A percentile compares a stretch with the other conserved stretches of the same genome.
These are phyloP conservation scores for Stenchaetothrips biformis DNA, from an alignment of 2,888 invertebrate genomes.

Conservation along the genomic window DNA sequence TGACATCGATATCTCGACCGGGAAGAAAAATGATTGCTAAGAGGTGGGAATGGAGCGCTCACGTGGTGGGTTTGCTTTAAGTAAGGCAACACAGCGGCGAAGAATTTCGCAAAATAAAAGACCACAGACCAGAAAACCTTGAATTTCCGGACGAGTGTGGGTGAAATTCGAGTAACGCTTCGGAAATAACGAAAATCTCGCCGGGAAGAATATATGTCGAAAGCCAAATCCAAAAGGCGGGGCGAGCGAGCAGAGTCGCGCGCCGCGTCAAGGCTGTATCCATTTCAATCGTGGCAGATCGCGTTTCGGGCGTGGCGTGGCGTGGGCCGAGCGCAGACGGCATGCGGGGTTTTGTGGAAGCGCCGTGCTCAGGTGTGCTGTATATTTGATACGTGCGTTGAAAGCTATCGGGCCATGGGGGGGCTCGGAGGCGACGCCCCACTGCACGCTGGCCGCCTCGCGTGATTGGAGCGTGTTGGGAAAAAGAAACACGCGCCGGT, in stretches of 20 bases:
- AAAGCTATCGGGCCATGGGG: conserved; percentile 3
- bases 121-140: neutral
- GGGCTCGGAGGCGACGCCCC: neutral
- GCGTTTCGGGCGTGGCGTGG: neutral
- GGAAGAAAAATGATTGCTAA: neutral
- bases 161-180: neutral
- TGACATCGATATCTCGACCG: neutral
- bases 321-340: neutral
- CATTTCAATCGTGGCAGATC: conserved; percentile 14
- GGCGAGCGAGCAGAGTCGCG: neutral
- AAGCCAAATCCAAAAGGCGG: neutral
- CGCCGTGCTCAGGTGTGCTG: conserved; percentile 6
- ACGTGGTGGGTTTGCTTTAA: too few relatives aligned
- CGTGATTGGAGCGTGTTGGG: neutral
- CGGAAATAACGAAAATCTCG: neutral
- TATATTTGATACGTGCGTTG: conserved; percentile 1
- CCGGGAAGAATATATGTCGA: neutral
- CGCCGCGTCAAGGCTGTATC: conserved; percentile 6
- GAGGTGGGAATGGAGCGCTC: too few relatives aligned
- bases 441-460: neutral
- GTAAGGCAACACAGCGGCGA: neutral
- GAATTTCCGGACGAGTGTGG: neutral
- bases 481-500: neutral
- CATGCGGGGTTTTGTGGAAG: too few relatives aligned
- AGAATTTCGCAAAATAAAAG: neutral